Percentiles rank a stretch among this genome's conserved stretches.
Evolutionary conservation across 2,888 invertebrate genomes (phyloP).

Genomic region (Chironomus riparius): DNA sequence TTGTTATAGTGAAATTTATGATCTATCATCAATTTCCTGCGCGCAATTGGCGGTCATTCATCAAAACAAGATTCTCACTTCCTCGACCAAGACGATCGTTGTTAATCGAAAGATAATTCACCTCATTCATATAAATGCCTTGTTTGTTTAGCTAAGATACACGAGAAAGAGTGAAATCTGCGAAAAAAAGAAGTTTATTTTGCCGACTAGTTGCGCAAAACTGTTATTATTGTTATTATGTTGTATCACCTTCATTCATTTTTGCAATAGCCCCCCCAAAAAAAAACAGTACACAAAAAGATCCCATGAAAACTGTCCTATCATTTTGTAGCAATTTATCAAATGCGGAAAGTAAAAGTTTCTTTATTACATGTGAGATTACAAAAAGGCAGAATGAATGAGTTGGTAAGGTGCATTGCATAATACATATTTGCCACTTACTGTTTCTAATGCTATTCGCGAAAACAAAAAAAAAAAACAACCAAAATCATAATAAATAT

Average conservation of each 20-base stretch:
- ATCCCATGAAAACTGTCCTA: not conserved
- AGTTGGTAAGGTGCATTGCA: not conserved
- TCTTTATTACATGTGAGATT: not conserved
- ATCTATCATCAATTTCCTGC: not conserved
- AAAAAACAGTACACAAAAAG: not conserved
- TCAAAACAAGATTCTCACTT: not conserved
- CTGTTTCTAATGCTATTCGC: too few relatives aligned
- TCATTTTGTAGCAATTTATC: conserved; percentile 5
- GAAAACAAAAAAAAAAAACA: too few relatives aligned
- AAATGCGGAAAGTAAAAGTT: not conserved
- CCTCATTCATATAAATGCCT: not conserved
- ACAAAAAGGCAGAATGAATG: not conserved
- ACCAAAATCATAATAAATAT: not conserved
- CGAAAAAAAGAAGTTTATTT: not conserved
- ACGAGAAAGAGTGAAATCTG: not conserved
- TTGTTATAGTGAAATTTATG: not conserved
- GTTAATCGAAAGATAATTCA: not conserved
- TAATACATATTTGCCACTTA: not conserved
- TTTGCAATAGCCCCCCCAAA: not conserved
- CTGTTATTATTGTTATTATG: not conserved
- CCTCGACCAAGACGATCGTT: not conserved
- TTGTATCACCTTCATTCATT: not conserved
- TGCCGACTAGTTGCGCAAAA: not conserved
- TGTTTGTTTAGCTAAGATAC: too few relatives aligned
- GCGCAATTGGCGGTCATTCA: not conserved